Evolutionary conservation across 64 coral and sea anemone genomes (phyloP), one percentile per base, ranked within the genome.

Genomic region (Dendronephthya gigantea): DNA sequence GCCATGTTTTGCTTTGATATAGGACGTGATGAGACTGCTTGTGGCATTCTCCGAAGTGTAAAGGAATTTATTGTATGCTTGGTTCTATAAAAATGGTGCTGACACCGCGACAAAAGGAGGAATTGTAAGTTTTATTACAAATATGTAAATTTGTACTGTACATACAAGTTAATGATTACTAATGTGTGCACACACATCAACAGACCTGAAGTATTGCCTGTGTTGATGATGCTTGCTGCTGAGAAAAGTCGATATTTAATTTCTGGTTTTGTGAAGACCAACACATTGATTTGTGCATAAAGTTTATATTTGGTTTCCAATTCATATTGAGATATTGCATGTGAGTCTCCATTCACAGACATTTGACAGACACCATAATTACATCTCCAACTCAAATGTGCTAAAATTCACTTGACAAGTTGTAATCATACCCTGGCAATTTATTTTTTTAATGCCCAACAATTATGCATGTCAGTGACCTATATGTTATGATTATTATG

Each of bases 31-130:
- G 55, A 62, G 19, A n/a, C 25, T 62, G 55, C 25, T 6, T 62
- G 10, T 62, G 55, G 17, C 7, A 62, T 19, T 62, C 19, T 62
- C 55, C 16, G 19, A n/a, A n/a, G 55, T 62, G 55, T 62, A 62
- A 62, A 62, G 55, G 55, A 62, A 62, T 62, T 62, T 62, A 62
- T 62, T 62, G 55, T 62, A 62, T 62, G 55, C 55, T 62, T 62
- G 55, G 55, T 7, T 62, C 56, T 65, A 65, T 34, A 93, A 89
- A 76, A 84, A 97, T 97, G 94, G 94, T 97, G 39, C 66, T 97
- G 34, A 97, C 94, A 86, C 94, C 94, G 17, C 88, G 91, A 86
- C 94, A 97, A 36, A 97, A 93, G 79, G 94, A 97, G 35, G 94
- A 97, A 83, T 49, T 97, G 94, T 97, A 89, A 97, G 94, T 62